Evolutionary conservation across 2,797 vertebrate species (phyloP).

Genomic region (Takifugu ocellatus): DNA sequence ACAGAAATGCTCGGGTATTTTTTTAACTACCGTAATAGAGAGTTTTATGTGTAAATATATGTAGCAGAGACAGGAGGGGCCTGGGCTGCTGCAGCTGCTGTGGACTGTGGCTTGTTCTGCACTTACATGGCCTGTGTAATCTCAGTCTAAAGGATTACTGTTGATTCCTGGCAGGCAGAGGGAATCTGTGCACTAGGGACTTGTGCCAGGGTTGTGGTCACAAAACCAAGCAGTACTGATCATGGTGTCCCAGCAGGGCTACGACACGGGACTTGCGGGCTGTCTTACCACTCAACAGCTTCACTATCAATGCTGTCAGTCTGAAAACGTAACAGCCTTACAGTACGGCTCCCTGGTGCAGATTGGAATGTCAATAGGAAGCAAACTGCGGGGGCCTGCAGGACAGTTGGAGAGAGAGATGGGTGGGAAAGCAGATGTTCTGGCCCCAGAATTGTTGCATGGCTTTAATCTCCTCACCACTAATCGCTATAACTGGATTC

Average conservation of each 20-base stretch:
- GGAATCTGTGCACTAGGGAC: conserved; percentile 65
- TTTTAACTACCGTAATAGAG: conserved; percentile 1
- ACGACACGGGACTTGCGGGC: conserved; percentile 26
- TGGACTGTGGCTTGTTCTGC: conserved; percentile 62
- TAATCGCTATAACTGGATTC: conserved; percentile 79
- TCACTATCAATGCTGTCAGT: conserved; percentile 35
- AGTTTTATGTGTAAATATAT: conserved; percentile 31
- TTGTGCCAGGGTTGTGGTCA: conserved; percentile 58
- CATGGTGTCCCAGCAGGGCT: conserved; percentile 49
- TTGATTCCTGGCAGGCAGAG: conserved; percentile 72
- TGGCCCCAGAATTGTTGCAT: conserved; percentile 68
- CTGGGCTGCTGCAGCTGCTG: conserved; percentile 54
- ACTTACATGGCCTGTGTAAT: conserved; percentile 72
- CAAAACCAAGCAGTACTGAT: conserved; percentile 54
- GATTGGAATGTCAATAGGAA: conserved; percentile 46
- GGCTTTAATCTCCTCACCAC: conserved; percentile 75
- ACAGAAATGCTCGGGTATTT: neutral
- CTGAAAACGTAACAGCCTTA: conserved; percentile 32
- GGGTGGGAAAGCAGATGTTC: conserved; percentile 75
- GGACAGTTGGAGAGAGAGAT: conserved; percentile 31
- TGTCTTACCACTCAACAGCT: conserved; percentile 31
- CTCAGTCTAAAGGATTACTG: conserved; percentile 78
- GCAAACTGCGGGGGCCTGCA: conserved; percentile 37
- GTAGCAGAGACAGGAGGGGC: conserved; percentile 27
- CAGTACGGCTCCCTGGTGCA: conserved; percentile 35